Evolutionary conservation across 2,113 vertebrate genomes (phyloP), one percentile per base, ranked within the genome.

Genomic region (Platichthys flesus): DNA sequence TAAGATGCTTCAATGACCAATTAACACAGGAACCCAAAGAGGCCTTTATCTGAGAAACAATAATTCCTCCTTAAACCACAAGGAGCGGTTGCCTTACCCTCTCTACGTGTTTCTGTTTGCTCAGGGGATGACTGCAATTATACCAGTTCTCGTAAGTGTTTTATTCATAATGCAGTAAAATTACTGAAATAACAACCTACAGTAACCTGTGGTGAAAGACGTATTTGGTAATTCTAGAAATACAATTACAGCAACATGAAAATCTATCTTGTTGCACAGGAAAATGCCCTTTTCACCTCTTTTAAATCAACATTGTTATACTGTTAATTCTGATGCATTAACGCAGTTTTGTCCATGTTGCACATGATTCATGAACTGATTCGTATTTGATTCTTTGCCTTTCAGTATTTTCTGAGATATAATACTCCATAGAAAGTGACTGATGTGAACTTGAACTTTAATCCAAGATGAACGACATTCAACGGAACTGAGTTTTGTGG

Each of bases 1-100:
- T 89, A 79, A 71, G 79, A 85, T 49, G 45, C 70, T 86, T 79
- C 84, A 74, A 91, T 6, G 67, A 85, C 86, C 85, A 90, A 90
- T 90, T 92, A 89, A 88, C 67, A 82, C 72, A 71, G 51, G 45
- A 79, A 67, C 84, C 85, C 85, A 76, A 63, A 84, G 73, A 85
- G 82, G 82, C 74, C 60, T 78, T 79, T 81, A 84, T 86, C 81
- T 81, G 63, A 83, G 81, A 85, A 70, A 52, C 60, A 78, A 74
- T 82, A 71, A 78, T 90, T 87, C 83, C 67, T 74, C 23, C 67
- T 76, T 20, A 71, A 89, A 76, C 71, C 74, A 74, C 58, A 74
- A 78, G 42, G 45, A 79, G 70, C 45, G 71, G 61, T 28, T 59
- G 55, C 57, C 57, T 59, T 58, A 42, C 42, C 60, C 61, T 47